phyloP scores from a whole-genome alignment of 2,113 vertebrate species.

The Thinocorus orbignyianus region DNA sequence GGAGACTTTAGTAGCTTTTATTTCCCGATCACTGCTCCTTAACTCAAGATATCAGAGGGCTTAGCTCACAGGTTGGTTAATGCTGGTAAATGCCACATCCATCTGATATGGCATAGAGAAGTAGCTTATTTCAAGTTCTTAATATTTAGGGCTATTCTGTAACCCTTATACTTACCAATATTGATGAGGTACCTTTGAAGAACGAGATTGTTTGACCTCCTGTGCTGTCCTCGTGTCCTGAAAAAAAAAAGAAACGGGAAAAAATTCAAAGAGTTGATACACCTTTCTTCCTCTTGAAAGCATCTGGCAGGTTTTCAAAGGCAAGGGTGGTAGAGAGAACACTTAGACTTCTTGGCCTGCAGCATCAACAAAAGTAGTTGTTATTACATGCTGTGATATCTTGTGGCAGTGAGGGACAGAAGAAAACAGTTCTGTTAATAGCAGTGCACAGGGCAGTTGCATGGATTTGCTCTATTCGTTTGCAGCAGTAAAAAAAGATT shows the following conservation, averaged over 20 bases:
- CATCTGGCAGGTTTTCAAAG: not conserved
- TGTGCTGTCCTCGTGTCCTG: not conserved
- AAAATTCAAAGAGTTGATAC: too few species aligned
- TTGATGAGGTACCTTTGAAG: not conserved
- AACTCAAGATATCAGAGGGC: not conserved
- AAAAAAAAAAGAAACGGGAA: not conserved
- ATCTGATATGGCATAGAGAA: not conserved
- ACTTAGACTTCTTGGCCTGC: not conserved
- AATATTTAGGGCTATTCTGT: not conserved
- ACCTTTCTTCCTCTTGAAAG: not conserved
- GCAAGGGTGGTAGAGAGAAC: not conserved
- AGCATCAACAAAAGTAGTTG: not conserved
- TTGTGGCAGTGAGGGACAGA: not conserved
- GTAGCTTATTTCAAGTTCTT: not conserved
- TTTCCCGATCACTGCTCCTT: not conserved
- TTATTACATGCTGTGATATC: not conserved
- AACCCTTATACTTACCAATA: fast-evolving
- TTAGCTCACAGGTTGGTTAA: not conserved
- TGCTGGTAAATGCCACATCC: not conserved
- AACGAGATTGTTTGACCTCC: not conserved
- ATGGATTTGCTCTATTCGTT: not conserved
- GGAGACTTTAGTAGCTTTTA: not conserved
- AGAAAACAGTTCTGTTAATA: not conserved
- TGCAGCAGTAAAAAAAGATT: not conserved
- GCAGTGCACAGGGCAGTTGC: not conserved